Base-by-base conservation (phyloP, 1,140 invertebrate genomes). In the Nomia melanderi region DNA sequence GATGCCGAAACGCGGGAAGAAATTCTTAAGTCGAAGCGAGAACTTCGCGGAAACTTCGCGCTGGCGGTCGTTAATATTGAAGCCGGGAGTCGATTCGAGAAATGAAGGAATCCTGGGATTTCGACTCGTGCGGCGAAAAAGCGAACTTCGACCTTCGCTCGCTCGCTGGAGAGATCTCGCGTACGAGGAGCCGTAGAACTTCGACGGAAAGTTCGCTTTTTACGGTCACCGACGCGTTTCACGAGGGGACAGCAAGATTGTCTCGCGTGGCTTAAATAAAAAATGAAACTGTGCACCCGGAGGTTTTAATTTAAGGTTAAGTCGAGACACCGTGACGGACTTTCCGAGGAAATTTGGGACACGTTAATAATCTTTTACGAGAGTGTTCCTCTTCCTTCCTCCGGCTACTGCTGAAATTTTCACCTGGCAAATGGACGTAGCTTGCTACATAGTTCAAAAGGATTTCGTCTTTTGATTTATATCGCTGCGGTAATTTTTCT, bases 271-370 rank as follows among this genome's bases (percentile, higher is more conserved):
- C 31, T 56, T 54, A 50, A 69, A 56, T 69, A 56, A 56, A 36
- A 11, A 27, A 66, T 31, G 29, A 50, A 14, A 44, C 12, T 1
- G 12, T 1, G 14, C 36, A n/a, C n/a, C 31, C 50, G 9, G 66
- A 56, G 66, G 56, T 69, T 44, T 20, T 69, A 56, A 69, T 69
- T 20, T 25, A 69, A 69, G 23, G 56, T 69, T 56, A 53, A 69
- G 36, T 69, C 50, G 66, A 39, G 23, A 8, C 31, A 5, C 4
- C 3, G n/a, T n/a, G 31, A 4, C 25, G 23, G 31, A 25, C 29
- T 5, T 17, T 17, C 7, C 27, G 5, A 9, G 1, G 41, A 29
- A 66, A 66, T 50, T 23, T 9, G 25, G n/a, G 44, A 23, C 64
- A 29, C 41, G 44, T 64, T 64, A 44, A 44, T 44, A 64, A 64